A percentile compares a stretch with the other conserved stretches of the same genome.
phyloP scores from a whole-genome alignment of 2,113 vertebrate species.

The Stegastes partitus region DNA sequence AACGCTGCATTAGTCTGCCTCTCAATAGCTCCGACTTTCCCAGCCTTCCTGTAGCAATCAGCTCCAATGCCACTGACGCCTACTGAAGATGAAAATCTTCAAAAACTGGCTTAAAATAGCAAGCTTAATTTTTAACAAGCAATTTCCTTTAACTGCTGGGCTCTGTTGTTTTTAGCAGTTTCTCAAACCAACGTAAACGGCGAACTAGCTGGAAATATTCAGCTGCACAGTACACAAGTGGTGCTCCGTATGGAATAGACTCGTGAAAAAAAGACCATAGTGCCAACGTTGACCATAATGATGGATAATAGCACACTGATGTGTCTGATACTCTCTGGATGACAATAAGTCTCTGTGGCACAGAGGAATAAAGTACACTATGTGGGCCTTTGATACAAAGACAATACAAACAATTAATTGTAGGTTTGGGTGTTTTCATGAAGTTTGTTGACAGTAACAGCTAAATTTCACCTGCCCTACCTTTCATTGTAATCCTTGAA shows the following conservation, averaged over 20 bases:
- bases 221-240: background rate
- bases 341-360: background rate
- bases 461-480: background rate
- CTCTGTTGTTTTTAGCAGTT: background rate
- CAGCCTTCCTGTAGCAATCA: no score
- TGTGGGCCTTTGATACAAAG: background rate
- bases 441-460: background rate
- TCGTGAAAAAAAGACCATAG: background rate
- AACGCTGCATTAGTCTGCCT: background rate
- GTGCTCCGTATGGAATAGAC: background rate
- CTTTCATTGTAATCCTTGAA: background rate
- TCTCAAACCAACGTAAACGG: background rate
- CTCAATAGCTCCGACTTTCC: background rate
- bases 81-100: background rate
- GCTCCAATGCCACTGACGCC: background rate
- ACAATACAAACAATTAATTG: background rate
- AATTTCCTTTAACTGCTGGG: background rate
- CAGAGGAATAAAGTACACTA: background rate
- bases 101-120: background rate
- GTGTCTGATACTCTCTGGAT: background rate
- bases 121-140: background rate
- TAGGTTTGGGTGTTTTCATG: background rate
- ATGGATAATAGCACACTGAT: background rate
- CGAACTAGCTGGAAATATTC: background rate
- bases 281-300: background rate